A percentile compares a stretch with the other conserved stretches of the same genome.
These are phyloP conservation scores for Scolopax rusticola DNA, from an alignment of 2,797 vertebrate species.

Conservation along the genomic window DNA sequence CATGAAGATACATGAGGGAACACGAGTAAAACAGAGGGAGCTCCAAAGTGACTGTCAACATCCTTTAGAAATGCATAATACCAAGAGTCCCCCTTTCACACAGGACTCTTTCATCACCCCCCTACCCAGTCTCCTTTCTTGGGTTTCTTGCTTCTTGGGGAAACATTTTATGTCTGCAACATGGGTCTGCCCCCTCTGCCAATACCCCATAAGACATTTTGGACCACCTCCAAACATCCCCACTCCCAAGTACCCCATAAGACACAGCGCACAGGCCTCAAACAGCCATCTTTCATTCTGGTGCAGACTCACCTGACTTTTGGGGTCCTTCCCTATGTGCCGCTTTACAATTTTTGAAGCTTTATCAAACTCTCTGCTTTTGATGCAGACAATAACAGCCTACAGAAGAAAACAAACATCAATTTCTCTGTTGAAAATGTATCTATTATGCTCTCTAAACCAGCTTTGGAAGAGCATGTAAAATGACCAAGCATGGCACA, in stretches of 20 bases:
- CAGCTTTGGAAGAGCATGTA: background rate
- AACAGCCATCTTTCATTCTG: background rate
- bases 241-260: fast-evolving
- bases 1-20: fast-evolving
- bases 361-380: constrained; percentile 79
- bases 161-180: fast-evolving
- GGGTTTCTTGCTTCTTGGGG: background rate
- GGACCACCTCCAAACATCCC: background rate
- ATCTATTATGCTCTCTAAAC: too few species aligned
- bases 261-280: fast-evolving
- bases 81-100: background rate
- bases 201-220: fast-evolving
- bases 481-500: background rate
- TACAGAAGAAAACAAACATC: constrained; percentile 15
- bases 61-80: fast-evolving
- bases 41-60: fast-evolving
- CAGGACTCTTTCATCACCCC: background rate
- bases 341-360: constrained; percentile 79
- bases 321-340: constrained; percentile 72
- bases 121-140: too few species aligned
- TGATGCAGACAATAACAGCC: constrained; percentile 83
- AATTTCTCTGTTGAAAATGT: background rate
- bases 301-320: constrained; percentile 66
- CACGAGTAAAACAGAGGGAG: fast-evolving
- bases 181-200: fast-evolving